Evolutionary conservation across 2,888 invertebrate species (phyloP), one percentile per base, ranked within the genome.

Genomic region (Uropetala carovei): DNA sequence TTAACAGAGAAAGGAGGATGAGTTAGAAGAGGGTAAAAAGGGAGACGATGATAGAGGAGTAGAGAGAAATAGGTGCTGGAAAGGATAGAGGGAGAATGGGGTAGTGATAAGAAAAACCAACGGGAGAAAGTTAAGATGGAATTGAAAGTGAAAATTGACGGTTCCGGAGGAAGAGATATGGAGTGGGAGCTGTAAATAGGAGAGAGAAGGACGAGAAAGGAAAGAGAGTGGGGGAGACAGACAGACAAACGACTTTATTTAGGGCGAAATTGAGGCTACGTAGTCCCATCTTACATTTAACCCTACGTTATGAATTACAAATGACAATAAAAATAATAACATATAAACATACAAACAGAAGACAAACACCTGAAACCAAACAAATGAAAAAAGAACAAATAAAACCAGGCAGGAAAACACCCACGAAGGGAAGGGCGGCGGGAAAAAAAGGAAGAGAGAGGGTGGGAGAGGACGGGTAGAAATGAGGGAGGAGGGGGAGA

Each of bases 101-200:
- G 83, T 43, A 83, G 57, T 83, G 83, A 57, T 57, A 83, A 43
- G 83, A 56, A 83, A n/a, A 30, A 83, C n/a, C 56, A 43, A 83
- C 56, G 11, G 83, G 57, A 57, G 56, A 57, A 83, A 57, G 83
- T 57, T 18, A 83, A 43, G 56, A 57, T 11, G 43, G 13, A 57
- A 57, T 57, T 56, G 14, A 30, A n/a, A 18, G n/a, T 64, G 64
- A 0, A 64, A 11, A 10, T 16, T 16, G 64, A n/a, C 10, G 11
- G 0, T 9, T 0, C 4, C 7, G 64, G 64, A 9, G 30, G 18
- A 56, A 82, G 14, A 30, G 56, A 56, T 43, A 14, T 7, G n/a
- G 18, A 64, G 18, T 18, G n/a, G 11, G 64, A 56, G 18, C n/a
- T 43, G 18, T 4, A n/a, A 22, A 5, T 0, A n/a, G 43, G 43